These are phyloP conservation scores for Capromys pilorides DNA, from an alignment of 2,797 vertebrate genomes.

Conservation along the genomic window DNA sequence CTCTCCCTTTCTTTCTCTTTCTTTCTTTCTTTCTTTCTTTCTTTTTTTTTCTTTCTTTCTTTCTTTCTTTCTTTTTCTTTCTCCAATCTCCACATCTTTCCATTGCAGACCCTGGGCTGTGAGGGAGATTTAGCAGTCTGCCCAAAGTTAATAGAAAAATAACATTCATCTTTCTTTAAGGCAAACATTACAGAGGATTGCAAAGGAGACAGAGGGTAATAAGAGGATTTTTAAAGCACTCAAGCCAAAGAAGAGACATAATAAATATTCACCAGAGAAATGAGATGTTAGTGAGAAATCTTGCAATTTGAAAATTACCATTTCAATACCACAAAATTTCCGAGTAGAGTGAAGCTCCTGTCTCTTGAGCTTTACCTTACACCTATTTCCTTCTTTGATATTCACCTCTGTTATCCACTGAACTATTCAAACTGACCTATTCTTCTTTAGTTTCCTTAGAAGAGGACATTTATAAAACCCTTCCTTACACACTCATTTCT, in stretches of 20 bases:
- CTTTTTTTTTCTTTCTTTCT: background rate
- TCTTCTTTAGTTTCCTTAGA: background rate
- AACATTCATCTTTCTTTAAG: background rate
- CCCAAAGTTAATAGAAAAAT: background rate
- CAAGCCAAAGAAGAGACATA: background rate
- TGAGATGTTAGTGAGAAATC: conserved; percentile 10
- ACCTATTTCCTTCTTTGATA: background rate
- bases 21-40: background rate
- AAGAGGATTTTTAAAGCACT: background rate
- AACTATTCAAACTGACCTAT: background rate
- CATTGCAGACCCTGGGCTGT: background rate
- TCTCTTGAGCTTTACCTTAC: background rate
- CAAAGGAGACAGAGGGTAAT: background rate
- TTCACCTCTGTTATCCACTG: background rate
- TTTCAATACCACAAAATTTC: background rate
- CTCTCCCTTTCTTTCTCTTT: background rate
- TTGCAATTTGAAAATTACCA: background rate
- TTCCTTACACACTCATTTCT: background rate
- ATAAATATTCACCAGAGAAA: background rate
- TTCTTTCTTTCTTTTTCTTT: background rate
- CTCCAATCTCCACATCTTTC: background rate
- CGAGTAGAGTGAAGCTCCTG: background rate
- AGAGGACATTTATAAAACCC: background rate
- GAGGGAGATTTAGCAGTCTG: background rate
- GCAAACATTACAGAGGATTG: background rate